Evolutionary conservation across 2,797 vertebrate genomes (phyloP), one percentile per base, ranked within the genome.

Genomic region (Urosaurus nigricauda): DNA sequence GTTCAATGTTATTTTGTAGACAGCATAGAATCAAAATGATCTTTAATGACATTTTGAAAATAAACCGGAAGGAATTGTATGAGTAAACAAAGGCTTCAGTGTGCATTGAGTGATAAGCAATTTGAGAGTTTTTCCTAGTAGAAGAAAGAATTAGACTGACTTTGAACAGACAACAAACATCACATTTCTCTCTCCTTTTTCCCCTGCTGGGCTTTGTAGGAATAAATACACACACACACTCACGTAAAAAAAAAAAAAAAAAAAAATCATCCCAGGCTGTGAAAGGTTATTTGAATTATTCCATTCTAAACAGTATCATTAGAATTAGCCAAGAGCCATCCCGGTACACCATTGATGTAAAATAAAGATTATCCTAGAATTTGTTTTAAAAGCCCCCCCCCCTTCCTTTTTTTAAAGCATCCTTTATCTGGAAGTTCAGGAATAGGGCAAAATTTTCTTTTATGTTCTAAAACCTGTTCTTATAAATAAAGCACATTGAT

Each of bases 81-180:
- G 56, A 71, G 47, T 32, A 77, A 77, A 58, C 56, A 80, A 75
- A 79, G 37, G 35, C 70, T 85, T 89, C 35, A 75, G 4, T 85
- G 63, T 90, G 77, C 37, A 81, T 35, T 81, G 70, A 74, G 58
- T 47, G 70, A 88, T 90, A 90, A 85, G 78, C 58, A 68, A n/a
- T 68, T 77, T 74, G 63, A 35, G 32, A 81, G 60, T 56, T 68
- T 85, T 58, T 32, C 60, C 14, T 40, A 85, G 35, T 40, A 88
- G 70, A 88, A 77, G 40, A 75, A 81, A 89, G 43, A 56, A 88
- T 81, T 14, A 68, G 56, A 29, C 24, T 51, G 78, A 74, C 89
- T 81, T 88, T 60, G 82, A 85, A 82, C 71, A 68, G 71, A n/a
- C 17, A 73, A 63, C 53, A 90, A 79, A 74, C n/a, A 85, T 32